A percentile compares a stretch with the other conserved stretches of the same genome.
These are phyloP conservation scores for Dicrurus megarhynchus DNA, from an alignment of 2,113 vertebrate genomes.

Conservation along the genomic window DNA sequence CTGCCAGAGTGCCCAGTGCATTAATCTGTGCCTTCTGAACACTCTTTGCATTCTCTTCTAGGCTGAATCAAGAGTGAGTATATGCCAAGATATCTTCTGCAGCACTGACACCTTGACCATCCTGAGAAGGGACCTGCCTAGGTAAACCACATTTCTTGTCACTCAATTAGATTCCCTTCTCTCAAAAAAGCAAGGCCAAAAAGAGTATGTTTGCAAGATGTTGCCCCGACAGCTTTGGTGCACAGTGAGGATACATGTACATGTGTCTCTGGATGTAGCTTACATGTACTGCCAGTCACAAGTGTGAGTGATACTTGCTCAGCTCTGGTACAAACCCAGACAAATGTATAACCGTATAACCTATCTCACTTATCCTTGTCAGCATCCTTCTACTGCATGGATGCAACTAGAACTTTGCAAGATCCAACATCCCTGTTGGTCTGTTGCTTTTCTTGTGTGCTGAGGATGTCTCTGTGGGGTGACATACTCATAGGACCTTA, in stretches of 20 bases:
- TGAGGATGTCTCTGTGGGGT: not conserved
- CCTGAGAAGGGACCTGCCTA: fast-evolving
- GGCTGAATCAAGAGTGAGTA: not conserved
- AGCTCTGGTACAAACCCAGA: not conserved
- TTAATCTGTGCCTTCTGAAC: not conserved
- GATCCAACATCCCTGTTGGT: not conserved
- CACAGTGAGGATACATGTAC: fast-evolving
- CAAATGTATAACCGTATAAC: not conserved
- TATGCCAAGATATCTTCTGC: not conserved
- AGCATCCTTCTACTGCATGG: not conserved
- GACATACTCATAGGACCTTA: not conserved
- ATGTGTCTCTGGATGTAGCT: not conserved
- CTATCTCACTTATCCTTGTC: not conserved
- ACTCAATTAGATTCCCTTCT: not conserved
- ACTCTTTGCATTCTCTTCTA: not conserved
- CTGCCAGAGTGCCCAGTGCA: not conserved
- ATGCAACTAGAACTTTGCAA: not conserved
- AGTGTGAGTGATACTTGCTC: not conserved
- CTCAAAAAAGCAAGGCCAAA: not conserved
- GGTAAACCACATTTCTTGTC: not conserved
- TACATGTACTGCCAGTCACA: fast-evolving
- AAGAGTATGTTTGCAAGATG: not conserved
- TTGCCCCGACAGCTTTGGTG: not conserved
- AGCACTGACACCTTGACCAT: not conserved
- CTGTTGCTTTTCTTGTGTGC: not conserved